Evolutionary conservation across 92 coral and sea anemone genomes (phyloP).

Genomic region (Chrysogorgia sp.): DNA sequence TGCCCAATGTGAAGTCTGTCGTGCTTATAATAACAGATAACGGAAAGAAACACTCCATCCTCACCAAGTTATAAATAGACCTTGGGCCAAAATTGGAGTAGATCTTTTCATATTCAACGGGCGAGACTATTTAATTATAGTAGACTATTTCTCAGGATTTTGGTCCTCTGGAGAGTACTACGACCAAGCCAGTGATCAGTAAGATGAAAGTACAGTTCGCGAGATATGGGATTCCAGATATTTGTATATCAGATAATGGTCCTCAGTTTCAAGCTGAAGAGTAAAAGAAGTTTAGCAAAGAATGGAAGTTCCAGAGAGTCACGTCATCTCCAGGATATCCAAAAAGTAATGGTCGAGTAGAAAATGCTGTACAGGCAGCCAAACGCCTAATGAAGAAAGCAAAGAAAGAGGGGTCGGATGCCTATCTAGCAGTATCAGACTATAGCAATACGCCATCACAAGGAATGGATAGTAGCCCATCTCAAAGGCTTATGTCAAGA

Average conservation of each 20-base stretch:
- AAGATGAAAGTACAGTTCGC: constrained; percentile 45
- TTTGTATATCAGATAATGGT: background rate
- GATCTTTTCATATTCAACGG: constrained; percentile 50
- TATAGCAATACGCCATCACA: too few relatives aligned
- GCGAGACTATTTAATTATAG: constrained; percentile 45
- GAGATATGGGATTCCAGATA: constrained; percentile 37
- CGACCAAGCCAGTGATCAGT: constrained; percentile 22
- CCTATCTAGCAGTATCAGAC: too few relatives aligned
- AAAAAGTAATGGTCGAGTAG: too few relatives aligned
- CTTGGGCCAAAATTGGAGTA: constrained; percentile 57
- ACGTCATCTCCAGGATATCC: too few relatives aligned
- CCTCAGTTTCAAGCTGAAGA: too few relatives aligned
- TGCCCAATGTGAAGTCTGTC: constrained; percentile 6
- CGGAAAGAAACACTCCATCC: background rate
- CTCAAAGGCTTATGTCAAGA: too few relatives aligned
- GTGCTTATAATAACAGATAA: background rate
- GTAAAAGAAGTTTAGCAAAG: too few relatives aligned
- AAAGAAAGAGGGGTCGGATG: too few relatives aligned
- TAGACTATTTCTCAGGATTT: constrained; percentile 56
- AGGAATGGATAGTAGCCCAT: too few relatives aligned
- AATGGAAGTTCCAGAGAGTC: too few relatives aligned
- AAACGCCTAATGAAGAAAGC: too few relatives aligned
- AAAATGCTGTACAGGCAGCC: too few relatives aligned
- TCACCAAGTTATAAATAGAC: constrained; percentile 9
- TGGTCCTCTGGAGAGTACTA: constrained; percentile 49